Percentiles rank a stretch among this genome's conserved stretches.
Evolutionary conservation across 1,140 invertebrate genomes (phyloP).

Genomic region (Lethrus apterus): DNA sequence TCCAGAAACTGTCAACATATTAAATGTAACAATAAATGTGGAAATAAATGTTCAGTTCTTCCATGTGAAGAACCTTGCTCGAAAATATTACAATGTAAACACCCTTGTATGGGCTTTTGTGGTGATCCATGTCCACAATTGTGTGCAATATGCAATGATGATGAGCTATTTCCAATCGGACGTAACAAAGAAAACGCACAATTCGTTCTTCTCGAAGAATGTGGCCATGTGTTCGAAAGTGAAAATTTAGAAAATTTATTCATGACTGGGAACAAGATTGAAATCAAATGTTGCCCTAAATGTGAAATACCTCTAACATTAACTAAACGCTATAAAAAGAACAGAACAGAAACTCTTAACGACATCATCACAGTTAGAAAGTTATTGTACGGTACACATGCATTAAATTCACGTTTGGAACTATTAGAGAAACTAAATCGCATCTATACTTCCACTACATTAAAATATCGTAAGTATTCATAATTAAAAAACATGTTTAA

Average conservation of each 20-base stretch:
- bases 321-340: slow-evolving; percentile 52
- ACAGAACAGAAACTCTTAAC: slow-evolving; percentile 47
- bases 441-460: not conserved
- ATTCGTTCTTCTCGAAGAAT: slow-evolving; percentile 57
- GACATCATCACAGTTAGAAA: slow-evolving; percentile 52
- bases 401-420: too few species aligned
- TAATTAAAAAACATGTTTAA: slow-evolving; percentile 23
- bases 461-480: not conserved
- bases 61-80: slow-evolving; percentile 49
- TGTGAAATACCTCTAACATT: slow-evolving; percentile 58
- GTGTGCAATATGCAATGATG: slow-evolving; percentile 45
- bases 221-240: slow-evolving; percentile 53
- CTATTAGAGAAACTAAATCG: slow-evolving; percentile 17
- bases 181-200: slow-evolving; percentile 51
- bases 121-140: slow-evolving; percentile 54
- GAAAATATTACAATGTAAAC: slow-evolving; percentile 46
- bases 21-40: slow-evolving; percentile 49
- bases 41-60: slow-evolving; percentile 44
- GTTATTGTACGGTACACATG: too few species aligned
- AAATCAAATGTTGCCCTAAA: slow-evolving; percentile 53
- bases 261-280: slow-evolving; percentile 40
- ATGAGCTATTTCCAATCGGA: slow-evolving; percentile 46
- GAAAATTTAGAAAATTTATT: slow-evolving; percentile 50
- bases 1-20: slow-evolving; percentile 46
- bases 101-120: slow-evolving; percentile 59